Conservation (phyloP, 2,888 invertebrate species). For the Actias luna region DNA sequence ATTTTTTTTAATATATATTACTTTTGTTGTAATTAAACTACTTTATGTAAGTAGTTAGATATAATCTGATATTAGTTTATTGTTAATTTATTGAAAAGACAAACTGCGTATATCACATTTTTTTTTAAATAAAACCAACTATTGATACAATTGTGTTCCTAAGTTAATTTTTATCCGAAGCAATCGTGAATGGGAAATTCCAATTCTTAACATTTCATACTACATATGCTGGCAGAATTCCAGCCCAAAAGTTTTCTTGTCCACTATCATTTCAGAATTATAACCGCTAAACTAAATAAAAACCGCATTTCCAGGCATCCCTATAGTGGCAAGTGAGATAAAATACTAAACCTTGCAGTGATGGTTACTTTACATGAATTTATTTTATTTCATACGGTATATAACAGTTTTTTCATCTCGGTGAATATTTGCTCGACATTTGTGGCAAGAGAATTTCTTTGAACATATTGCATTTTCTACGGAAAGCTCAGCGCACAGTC, state of each 20-base stretch:
- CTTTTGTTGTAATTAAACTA: background rate
- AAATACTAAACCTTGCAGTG: conserved; percentile 19
- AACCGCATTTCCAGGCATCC: conserved; percentile 20
- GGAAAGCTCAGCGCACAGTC: conserved; percentile 60
- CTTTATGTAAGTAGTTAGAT: background rate
- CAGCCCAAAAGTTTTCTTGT: conserved; percentile 32
- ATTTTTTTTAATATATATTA: background rate
- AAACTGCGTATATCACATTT: too few species aligned
- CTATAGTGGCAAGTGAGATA: conserved; percentile 18
- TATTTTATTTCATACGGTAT: background rate
- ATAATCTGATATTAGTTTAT: background rate
- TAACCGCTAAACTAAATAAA: conserved; percentile 32
- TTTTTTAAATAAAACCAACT: background rate
- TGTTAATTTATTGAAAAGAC: too few species aligned
- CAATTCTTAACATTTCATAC: conserved; percentile 41
- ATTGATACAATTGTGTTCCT: background rate
- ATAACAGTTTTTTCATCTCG: background rate
- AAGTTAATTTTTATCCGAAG: conserved; percentile 21
- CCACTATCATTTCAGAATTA: conserved; percentile 32
- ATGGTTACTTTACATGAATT: conserved; percentile 6
- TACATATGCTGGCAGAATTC: conserved; percentile 37
- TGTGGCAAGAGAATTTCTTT: conserved; percentile 53
- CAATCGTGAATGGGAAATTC: conserved; percentile 30
- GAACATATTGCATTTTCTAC: conserved; percentile 61
- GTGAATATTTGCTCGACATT: conserved; percentile 28